These are phyloP conservation scores for Gnathonemus echidnorhynchus DNA, from an alignment of 2,113 vertebrate species.

Conservation along the genomic window DNA sequence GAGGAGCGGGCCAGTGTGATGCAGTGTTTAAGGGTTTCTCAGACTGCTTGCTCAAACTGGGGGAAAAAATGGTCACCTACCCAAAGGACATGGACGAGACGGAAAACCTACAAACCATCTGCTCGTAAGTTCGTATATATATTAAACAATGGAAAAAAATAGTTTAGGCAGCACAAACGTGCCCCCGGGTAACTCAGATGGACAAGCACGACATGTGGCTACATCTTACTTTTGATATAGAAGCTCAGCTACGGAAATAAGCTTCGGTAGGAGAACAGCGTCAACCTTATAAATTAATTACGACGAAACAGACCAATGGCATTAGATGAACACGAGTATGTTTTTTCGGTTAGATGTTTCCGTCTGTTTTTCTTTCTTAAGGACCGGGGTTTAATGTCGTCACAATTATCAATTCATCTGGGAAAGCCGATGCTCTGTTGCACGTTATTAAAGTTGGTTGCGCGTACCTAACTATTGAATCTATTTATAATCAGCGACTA, in stretches of 20 bases:
- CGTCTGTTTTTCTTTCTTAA: background rate
- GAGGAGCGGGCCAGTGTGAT: conserved; percentile 84
- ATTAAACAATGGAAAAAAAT: background rate
- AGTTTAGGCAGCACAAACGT: background rate
- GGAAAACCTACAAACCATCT: conserved; percentile 85
- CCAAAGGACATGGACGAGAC: conserved; percentile 85
- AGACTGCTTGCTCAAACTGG: conserved; percentile 85
- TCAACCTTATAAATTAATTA: background rate
- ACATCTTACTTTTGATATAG: background rate
- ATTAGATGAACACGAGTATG: background rate
- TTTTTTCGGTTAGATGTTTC: background rate
- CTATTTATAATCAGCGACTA: background rate
- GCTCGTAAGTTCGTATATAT: conserved; percentile 67
- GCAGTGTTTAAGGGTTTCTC: conserved; percentile 92
- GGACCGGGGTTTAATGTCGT: background rate
- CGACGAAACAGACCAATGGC: background rate
- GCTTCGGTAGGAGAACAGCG: background rate
- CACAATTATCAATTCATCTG: background rate
- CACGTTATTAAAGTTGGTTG: background rate
- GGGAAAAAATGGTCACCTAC: conserved; percentile 87
- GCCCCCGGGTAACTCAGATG: background rate
- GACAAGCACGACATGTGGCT: background rate
- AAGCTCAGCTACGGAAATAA: background rate
- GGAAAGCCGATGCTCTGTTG: background rate
- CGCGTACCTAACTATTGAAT: background rate